phyloP scores from a whole-genome alignment of 2,888 invertebrate genomes.

The Tachina fera region DNA sequence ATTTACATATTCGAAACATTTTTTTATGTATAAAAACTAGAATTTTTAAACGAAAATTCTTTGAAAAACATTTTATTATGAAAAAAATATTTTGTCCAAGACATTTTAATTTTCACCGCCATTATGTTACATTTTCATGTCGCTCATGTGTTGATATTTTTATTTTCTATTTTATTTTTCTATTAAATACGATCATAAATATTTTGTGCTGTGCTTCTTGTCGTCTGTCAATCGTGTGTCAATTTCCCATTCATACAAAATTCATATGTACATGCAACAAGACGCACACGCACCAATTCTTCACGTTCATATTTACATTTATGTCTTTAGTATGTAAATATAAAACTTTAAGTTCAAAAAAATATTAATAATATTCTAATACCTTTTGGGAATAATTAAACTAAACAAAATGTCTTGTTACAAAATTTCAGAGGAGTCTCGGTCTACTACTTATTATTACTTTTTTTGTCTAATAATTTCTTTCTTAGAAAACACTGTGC shows the following conservation, averaged over 20 bases:
- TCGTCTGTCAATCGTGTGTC: slow-evolving; percentile 63
- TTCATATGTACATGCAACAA: slow-evolving; percentile 19
- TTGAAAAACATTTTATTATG: background rate
- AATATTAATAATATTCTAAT: slow-evolving; percentile 14
- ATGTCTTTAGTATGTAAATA: background rate
- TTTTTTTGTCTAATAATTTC: background rate
- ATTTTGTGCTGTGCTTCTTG: slow-evolving; percentile 36
- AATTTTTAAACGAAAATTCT: background rate
- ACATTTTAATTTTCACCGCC: background rate
- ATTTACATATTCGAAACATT: no score
- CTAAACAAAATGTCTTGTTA: background rate
- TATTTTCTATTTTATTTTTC: background rate
- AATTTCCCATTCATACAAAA: slow-evolving; percentile 41
- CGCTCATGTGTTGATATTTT: slow-evolving; percentile 6
- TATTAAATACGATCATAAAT: slow-evolving; percentile 12
- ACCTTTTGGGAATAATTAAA: slow-evolving; percentile 15
- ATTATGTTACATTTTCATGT: slow-evolving; percentile 7
- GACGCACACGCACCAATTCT: slow-evolving; percentile 35
- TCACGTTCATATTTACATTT: background rate
- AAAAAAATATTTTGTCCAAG: background rate
- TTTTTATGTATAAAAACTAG: no score
- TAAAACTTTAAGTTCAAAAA: background rate
- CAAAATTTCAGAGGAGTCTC: background rate
- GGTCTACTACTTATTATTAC: background rate
- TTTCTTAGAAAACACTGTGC: slow-evolving; percentile 4